Evolutionary conservation across 2,888 invertebrate genomes (phyloP).

Genomic region (Athrips mouffetella): DNA sequence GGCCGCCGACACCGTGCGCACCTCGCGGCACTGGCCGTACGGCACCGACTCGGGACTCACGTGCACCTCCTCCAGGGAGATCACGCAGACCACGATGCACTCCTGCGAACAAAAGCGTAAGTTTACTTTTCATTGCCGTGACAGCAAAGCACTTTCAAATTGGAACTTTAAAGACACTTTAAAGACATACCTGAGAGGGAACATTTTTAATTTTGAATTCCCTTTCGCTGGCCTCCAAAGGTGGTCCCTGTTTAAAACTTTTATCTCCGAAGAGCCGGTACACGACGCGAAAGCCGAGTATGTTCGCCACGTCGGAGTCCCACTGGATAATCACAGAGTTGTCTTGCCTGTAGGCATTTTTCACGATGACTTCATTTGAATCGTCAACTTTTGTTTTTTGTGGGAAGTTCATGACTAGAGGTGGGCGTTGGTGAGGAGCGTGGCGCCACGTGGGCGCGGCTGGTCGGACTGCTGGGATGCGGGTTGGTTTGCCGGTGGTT

Average conservation of each 20-base stretch:
- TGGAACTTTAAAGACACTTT: not conserved
- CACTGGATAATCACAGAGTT: slow-evolving; percentile 93
- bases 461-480: slow-evolving; percentile 54
- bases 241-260: slow-evolving; percentile 93
- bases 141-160: not conserved
- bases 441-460: slow-evolving; percentile 70
- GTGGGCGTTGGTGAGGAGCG: slow-evolving; percentile 80
- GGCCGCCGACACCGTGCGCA: slow-evolving; percentile 89
- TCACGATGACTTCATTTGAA: slow-evolving; percentile 87
- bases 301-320: slow-evolving; percentile 92
- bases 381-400: slow-evolving; percentile 82
- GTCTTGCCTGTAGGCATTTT: slow-evolving; percentile 90
- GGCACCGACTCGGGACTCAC: slow-evolving; percentile 93
- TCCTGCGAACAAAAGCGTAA: slow-evolving; percentile 76
- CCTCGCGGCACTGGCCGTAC: slow-evolving; percentile 91
- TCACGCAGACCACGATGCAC: slow-evolving; percentile 95
- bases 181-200: slow-evolving; percentile 84
- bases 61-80: slow-evolving; percentile 91
- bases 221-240: slow-evolving; percentile 91
- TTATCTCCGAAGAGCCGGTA: slow-evolving; percentile 94
- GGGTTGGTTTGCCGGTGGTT: slow-evolving; percentile 50
- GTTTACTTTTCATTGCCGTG: not conserved
- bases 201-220: slow-evolving; percentile 96
- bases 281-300: slow-evolving; percentile 92
- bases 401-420: slow-evolving; percentile 84